A percentile compares a stretch with the other conserved stretches of the same genome.
Evolutionary conservation across 37 sponge, comb jelly and placozoan genomes (phyloP).

Genomic region (Chondrilla cf. caribensis): DNA sequence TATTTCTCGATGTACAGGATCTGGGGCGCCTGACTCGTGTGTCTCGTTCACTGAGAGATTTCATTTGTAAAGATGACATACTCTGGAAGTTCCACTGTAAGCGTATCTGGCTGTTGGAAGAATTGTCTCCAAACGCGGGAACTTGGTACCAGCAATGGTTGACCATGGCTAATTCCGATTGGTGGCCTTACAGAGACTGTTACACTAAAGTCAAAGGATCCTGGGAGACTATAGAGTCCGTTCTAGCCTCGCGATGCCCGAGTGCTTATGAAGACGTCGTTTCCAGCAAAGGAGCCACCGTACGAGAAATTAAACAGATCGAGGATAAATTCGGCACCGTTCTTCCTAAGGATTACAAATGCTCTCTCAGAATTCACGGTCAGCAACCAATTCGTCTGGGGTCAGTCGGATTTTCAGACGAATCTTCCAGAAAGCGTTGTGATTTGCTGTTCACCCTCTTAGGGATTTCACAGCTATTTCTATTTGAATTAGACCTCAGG

Average conservation of each 20-base stretch:
- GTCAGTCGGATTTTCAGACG: too few relatives aligned
- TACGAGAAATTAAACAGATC: neutral
- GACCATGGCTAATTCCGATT: neutral
- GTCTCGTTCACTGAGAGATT: too few relatives aligned
- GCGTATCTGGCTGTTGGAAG: neutral
- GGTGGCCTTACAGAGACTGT: constrained; percentile 32
- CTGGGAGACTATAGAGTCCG: constrained; percentile 31
- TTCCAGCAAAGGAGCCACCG: constrained; percentile 5
- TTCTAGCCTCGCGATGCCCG: neutral
- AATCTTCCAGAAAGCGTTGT: too few relatives aligned
- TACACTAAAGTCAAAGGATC: constrained; percentile 46
- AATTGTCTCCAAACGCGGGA: neutral
- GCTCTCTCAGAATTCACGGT: constrained; percentile 39
- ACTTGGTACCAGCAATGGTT: constrained; percentile 37
- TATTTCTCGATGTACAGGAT: too few relatives aligned
- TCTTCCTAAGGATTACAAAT: constrained; percentile 34
- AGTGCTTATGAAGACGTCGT: neutral
- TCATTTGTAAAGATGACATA: too few relatives aligned
- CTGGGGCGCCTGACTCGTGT: too few relatives aligned
- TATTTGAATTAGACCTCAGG: too few relatives aligned
- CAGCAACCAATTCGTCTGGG: neutral
- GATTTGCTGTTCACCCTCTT: too few relatives aligned
- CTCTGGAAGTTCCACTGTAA: neutral
- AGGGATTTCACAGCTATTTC: too few relatives aligned
- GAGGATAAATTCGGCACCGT: constrained; percentile 18